Percentiles rank a stretch among this genome's conserved stretches.
Evolutionary conservation across 2,797 vertebrate species (phyloP).

Genomic region (Mallotus villosus): DNA sequence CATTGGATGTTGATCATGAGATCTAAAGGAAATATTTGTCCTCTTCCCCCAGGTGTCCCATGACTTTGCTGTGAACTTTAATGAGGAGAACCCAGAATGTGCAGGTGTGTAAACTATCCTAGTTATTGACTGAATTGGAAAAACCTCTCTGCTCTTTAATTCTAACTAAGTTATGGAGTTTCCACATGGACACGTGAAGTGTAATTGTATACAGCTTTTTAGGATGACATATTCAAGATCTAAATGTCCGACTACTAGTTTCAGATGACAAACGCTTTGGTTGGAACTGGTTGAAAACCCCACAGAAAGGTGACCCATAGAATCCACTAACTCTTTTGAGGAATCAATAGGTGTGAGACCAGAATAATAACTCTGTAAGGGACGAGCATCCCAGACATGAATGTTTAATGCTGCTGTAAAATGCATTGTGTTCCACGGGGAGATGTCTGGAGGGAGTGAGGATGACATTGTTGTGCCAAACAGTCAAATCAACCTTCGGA

Average conservation of each 20-base stretch:
- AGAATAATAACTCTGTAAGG: constrained; percentile 4
- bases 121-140: no score
- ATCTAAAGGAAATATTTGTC: constrained; percentile 16
- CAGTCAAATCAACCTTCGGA: constrained; percentile 1
- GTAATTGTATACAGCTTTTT: not conserved
- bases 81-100: constrained; percentile 85
- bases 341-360: constrained; percentile 21
- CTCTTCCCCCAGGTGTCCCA: constrained; percentile 77
- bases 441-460: constrained; percentile 14
- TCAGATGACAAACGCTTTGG: no score
- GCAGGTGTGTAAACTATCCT: constrained; percentile 68
- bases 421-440: not conserved
- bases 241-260: not conserved
- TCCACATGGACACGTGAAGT: no score
- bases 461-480: not conserved
- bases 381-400: constrained; percentile 24
- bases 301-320: not conserved
- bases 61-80: constrained; percentile 87
- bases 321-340: not conserved
- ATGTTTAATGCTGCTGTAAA: constrained; percentile 30
- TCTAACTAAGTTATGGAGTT: no score
- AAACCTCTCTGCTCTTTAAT: no score
- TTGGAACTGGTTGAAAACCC: no score
- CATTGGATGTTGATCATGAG: constrained; percentile 2
- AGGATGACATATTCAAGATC: not conserved